Conservation (phyloP, 1,140 invertebrate genomes). For the Papilio xuthus region DNA sequence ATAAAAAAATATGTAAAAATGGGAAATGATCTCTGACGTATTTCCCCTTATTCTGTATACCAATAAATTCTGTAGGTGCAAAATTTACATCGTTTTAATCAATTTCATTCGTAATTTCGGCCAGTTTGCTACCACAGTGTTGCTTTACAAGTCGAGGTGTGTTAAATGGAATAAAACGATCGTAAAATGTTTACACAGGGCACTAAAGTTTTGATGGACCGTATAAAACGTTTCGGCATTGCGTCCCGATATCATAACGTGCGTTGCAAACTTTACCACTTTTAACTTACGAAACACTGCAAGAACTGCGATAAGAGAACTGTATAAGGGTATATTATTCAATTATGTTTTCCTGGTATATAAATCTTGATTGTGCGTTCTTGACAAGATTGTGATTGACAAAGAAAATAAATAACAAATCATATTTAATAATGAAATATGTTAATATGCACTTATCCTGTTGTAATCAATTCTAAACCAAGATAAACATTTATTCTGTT, state of each 20-base stretch:
- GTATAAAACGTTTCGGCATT: conserved; percentile 3
- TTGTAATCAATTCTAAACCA: neutral
- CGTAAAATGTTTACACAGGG: conserved; percentile 21
- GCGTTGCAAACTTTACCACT: neutral
- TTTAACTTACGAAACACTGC: neutral
- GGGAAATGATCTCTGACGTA: neutral
- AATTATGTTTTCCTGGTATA: neutral
- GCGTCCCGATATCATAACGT: conserved; percentile 19
- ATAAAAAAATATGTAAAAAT: too few relatives aligned
- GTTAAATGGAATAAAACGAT: conserved; percentile 21
- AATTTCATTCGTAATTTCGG: neutral
- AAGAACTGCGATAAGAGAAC: neutral
- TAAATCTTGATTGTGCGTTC: neutral
- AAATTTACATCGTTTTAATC: neutral
- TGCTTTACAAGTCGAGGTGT: conserved; percentile 1
- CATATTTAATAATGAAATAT: neutral
- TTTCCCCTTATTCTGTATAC: neutral
- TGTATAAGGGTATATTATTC: conserved; percentile 5
- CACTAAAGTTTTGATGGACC: conserved; percentile 15
- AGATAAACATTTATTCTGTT: neutral
- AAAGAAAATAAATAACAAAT: neutral
- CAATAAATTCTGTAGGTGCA: neutral
- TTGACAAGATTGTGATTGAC: neutral
- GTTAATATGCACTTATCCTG: neutral
- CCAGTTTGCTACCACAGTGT: neutral